Evolutionary conservation across 2,113 vertebrate species (phyloP).

Genomic region (Megaleporinus macrocephalus): DNA sequence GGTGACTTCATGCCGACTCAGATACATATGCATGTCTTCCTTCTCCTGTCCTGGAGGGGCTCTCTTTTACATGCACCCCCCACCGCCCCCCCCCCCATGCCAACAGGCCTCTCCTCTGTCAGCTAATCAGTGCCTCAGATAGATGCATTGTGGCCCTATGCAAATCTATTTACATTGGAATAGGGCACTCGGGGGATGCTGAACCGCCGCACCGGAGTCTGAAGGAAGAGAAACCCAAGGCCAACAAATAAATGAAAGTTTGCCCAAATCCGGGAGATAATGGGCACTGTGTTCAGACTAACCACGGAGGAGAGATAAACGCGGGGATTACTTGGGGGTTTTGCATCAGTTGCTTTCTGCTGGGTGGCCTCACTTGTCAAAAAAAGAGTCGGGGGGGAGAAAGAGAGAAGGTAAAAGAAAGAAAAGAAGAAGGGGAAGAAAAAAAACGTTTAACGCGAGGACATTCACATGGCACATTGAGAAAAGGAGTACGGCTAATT

Average conservation of each 20-base stretch:
- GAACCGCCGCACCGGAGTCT: slow-evolving; percentile 81
- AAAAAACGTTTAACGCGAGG: slow-evolving; percentile 86
- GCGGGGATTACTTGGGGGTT: slow-evolving; percentile 96
- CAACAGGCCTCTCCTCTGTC: slow-evolving; percentile 65
- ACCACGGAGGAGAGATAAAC: slow-evolving; percentile 94
- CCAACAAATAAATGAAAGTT: slow-evolving; percentile 98
- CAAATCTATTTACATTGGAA: slow-evolving; percentile 88
- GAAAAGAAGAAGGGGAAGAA: slow-evolving; percentile 60
- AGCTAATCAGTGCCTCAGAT: slow-evolving; percentile 76
- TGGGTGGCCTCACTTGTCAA: slow-evolving; percentile 98
- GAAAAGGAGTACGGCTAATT: slow-evolving; percentile 98
- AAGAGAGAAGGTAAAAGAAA: slow-evolving; percentile 69
- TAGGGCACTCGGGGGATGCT: slow-evolving; percentile 75
- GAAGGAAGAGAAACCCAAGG: slow-evolving; percentile 80
- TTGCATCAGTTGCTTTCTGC: slow-evolving; percentile 99
- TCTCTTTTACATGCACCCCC: slow-evolving; percentile 70
- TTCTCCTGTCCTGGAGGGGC: slow-evolving; percentile 67
- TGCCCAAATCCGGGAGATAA: slow-evolving; percentile 99
- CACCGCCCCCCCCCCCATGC: slow-evolving; percentile 42
- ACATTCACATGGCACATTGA: slow-evolving; percentile 91
- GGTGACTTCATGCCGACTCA: slow-evolving; percentile 51
- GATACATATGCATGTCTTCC: slow-evolving; percentile 62
- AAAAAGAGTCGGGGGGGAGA: slow-evolving; percentile 71
- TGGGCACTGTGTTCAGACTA: slow-evolving; percentile 98
- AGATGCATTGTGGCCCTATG: slow-evolving; percentile 80